Base-by-base conservation (phyloP, 2,113 vertebrate genomes). In the Microtus pennsylvanicus region DNA sequence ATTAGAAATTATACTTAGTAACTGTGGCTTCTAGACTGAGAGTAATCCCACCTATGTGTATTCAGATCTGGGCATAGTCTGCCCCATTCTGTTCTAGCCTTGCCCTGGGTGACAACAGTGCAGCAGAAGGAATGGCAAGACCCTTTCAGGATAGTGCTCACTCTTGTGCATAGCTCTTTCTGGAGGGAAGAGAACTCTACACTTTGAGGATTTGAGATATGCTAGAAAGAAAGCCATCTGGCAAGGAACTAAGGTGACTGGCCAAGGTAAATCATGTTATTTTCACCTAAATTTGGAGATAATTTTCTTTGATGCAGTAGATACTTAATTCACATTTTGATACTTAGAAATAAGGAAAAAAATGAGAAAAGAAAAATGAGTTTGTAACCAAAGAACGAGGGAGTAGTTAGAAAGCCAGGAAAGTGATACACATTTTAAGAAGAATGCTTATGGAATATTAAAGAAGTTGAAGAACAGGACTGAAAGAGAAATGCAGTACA, bases 21-120 rank as follows among this genome's bases (percentile, higher is more conserved):
- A 65, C 10, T 52, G 0, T 21, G 6, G 35, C 30, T 76, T 33
- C 10, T 19, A 33, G 22, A 3, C 35, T 81, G 72, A 52, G 14
- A 30, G 78, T 12, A 1, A 61, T 10, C 19, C 2, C 1, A 76
- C n/a, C 1, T 52, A 16, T 21, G 52, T 22, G 33, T 74, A 12
- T 47, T 86, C 7, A 76, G 77, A 74, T 1, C 22, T 3, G 22
- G 30, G 1, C 2, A 50, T 50, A 50, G 10, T 47, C 13, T 50
- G 45, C 8, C 2, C 22, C 22, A 86, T 3, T 1, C 0, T 10
- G 21, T 19, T 76, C 61, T 5, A 22, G 3, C 12, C 7, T 55
- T 72, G 58, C 28, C 50, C 21, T 87, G 33, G 5, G 7, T 89
- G 78, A 65, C 11, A 33, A 22, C 0, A 70, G 19, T 24, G 21